A percentile compares a stretch with the other conserved stretches of the same genome.
Evolutionary conservation across 2,113 vertebrate genomes (phyloP).

Genomic region (Epinephelus cyanopodus): DNA sequence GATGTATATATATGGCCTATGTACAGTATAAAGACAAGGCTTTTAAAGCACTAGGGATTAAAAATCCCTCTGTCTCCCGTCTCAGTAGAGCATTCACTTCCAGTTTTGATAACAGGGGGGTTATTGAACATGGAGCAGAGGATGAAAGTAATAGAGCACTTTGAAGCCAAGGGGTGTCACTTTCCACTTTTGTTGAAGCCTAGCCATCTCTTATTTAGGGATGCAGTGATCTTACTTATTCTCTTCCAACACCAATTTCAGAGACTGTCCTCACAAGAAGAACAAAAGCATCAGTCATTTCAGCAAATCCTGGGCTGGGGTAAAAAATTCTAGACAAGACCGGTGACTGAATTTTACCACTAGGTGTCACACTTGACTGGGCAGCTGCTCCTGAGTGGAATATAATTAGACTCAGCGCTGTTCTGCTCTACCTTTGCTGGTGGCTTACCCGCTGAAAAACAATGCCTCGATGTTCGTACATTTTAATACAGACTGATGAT

Average conservation of each 20-base stretch:
- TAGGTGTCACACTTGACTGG: no score
- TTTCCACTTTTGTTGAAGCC: conserved; percentile 15
- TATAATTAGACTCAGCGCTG: no score
- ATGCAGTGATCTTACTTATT: conserved; percentile 1
- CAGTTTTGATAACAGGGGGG: neutral
- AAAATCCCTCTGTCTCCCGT: neutral
- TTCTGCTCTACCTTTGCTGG: no score
- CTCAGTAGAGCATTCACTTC: neutral
- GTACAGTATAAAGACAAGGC: neutral
- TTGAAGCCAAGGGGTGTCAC: conserved; percentile 22
- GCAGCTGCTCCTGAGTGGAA: no score
- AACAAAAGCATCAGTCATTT: conserved; percentile 6
- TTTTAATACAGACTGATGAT: no score
- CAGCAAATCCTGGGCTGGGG: neutral
- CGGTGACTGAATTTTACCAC: no score
- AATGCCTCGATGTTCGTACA: no score
- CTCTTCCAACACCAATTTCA: neutral
- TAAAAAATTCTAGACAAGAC: no score
- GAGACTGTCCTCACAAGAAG: neutral
- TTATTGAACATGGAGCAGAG: neutral
- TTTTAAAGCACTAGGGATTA: neutral
- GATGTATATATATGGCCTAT: neutral
- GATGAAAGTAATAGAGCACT: conserved; percentile 25
- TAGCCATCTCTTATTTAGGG: neutral
- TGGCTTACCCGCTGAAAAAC: no score